A percentile compares a stretch with the other conserved stretches of the same genome.
phyloP scores from a whole-genome alignment of 2,888 invertebrate genomes.

The Euproctis similis region DNA sequence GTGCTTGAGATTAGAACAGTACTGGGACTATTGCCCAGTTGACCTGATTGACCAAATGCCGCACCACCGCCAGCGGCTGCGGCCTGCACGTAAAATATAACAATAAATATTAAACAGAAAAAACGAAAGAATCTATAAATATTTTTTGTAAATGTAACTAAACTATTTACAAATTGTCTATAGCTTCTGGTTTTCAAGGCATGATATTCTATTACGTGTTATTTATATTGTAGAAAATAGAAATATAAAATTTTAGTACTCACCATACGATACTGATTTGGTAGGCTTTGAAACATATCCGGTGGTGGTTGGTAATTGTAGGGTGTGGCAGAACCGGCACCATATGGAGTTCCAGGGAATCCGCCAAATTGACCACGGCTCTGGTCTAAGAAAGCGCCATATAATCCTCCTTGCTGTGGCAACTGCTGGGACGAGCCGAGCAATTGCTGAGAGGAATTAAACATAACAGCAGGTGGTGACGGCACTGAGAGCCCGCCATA shows the following conservation, averaged over 20 bases:
- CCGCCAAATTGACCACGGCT: conserved; percentile 87
- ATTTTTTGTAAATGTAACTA: too few relatives aligned
- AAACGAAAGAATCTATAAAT: too few relatives aligned
- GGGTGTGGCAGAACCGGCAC: conserved; percentile 80
- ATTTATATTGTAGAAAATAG: too few relatives aligned
- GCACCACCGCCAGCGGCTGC: conserved; percentile 78
- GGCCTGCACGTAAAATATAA: conserved; percentile 27
- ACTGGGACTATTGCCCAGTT: conserved; percentile 86
- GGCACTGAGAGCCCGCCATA: conserved; percentile 89
- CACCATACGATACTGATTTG: conserved; percentile 68
- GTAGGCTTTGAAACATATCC: conserved; percentile 68
- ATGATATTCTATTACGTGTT: too few relatives aligned
- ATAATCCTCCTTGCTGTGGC: conserved; percentile 83
- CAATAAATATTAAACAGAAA: too few relatives aligned
- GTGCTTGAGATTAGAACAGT: conserved; percentile 92
- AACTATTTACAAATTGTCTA: neutral
- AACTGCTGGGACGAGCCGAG: conserved; percentile 75
- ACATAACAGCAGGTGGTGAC: conserved; percentile 89
- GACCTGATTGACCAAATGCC: conserved; percentile 87
- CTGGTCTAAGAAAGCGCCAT: conserved; percentile 87
- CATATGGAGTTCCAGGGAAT: conserved; percentile 82
- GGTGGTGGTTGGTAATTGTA: conserved; percentile 86
- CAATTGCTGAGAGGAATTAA: conserved; percentile 83
- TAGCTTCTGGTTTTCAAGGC: too few relatives aligned
- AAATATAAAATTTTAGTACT: conserved; percentile 31